Base-by-base conservation (phyloP, 1,140 invertebrate species). In the Drosophila kikkawai region DNA sequence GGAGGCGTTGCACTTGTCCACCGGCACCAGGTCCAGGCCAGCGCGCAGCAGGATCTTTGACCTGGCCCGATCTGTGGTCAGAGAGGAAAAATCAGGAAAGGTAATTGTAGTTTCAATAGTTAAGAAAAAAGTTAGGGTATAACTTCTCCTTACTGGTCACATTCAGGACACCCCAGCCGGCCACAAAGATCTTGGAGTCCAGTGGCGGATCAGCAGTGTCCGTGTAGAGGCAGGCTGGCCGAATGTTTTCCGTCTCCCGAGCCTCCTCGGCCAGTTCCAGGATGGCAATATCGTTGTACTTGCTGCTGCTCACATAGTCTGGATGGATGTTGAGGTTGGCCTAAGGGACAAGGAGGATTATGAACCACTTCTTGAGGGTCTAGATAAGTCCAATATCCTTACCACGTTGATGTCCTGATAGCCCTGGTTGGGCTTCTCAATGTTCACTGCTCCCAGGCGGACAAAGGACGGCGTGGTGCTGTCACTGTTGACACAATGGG, bases 401-500 rank as follows among this genome's bases (percentile, higher is more conserved):
- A 85, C 82, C 65, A 88, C 29, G 7, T 48, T 17, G 22, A 87
- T 80, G 51, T 88, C 84, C 78, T 84, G 66, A 57, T 59, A 71
- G 19, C 15, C 22, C 0, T 0, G 0, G 6, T 47, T 34, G 1
- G 74, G 53, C 3, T 50, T 42, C 1, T 75, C 65, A 2, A 90
- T 64, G 51, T 86, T 67, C 8, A 92, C 69, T 3, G 81, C 60
- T 29, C 91, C 91, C 37, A 92, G 44, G 0, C 91, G 86, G 7
- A 87, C 91, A 42, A 79, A 76, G 5, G 57, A 26, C 4, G 91
- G 90, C 2, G 12, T 26, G 2, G 17, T 44, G 8, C 36, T 44
- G 12, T 53, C 37, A 11, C 55, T 64, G 7, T 80, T 94, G 7
- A 97, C 93, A 77, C 97, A 98, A 86, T 98, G 97, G 7, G 96